Evolutionary conservation across 2,113 vertebrate species (phyloP).

Genomic region (Brienomyrus longianalis): DNA sequence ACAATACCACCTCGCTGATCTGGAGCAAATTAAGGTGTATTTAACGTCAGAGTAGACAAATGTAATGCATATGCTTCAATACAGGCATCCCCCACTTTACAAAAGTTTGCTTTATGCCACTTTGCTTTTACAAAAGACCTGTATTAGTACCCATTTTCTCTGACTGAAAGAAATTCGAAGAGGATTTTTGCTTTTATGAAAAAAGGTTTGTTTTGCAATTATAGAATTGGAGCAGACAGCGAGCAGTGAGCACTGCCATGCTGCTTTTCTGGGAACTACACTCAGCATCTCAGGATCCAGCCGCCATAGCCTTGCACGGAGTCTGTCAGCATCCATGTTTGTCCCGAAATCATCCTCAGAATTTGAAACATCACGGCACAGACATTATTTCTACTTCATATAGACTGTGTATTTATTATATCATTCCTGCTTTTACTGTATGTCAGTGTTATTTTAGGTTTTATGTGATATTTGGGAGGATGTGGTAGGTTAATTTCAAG

Average conservation of each 20-base stretch:
- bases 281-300: neutral
- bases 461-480: neutral
- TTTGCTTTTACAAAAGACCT: neutral
- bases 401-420: neutral
- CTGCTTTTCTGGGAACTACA: neutral
- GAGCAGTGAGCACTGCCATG: neutral
- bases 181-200: neutral
- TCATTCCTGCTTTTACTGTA: neutral
- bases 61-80: neutral
- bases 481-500: neutral
- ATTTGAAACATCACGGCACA: neutral
- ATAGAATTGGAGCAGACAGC: neutral
- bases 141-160: neutral
- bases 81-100: neutral
- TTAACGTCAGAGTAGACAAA: constrained; percentile 16
- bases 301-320: neutral
- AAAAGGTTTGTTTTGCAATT: neutral
- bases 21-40: constrained; percentile 36
- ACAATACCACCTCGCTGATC: constrained; percentile 74
- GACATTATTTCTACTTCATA: neutral
- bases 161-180: neutral
- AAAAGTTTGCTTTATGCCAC: neutral
- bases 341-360: neutral
- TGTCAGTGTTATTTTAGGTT: neutral
- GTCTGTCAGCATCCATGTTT: neutral